phyloP scores from a whole-genome alignment of 2,113 vertebrate species.

The Lepus timidus region DNA sequence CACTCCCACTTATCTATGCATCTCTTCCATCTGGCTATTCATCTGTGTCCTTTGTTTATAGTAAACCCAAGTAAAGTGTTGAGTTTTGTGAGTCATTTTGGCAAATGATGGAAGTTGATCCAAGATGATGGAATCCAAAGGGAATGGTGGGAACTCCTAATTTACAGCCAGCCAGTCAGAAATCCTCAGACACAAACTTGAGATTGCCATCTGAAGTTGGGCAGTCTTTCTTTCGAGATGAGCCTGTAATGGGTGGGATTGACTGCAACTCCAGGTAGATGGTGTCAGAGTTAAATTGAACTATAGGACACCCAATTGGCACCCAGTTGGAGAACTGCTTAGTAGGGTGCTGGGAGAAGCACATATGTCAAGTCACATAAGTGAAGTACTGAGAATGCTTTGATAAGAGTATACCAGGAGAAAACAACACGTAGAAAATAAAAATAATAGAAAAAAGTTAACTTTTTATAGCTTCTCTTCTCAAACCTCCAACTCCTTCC shows the following conservation, averaged over 20 bases:
- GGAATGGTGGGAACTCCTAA: not conserved
- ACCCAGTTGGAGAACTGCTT: not conserved
- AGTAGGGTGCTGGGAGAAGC: too few relatives aligned
- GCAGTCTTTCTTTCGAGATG: not conserved
- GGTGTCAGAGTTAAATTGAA: not conserved
- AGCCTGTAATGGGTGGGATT: not conserved
- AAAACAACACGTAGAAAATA: not conserved
- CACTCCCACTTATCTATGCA: too few relatives aligned
- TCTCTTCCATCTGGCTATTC: not conserved
- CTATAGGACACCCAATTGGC: not conserved
- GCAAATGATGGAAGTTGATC: not conserved
- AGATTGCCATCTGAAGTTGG: not conserved
- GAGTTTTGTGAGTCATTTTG: not conserved
- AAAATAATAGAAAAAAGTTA: constrained; percentile 1
- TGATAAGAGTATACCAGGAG: not conserved
- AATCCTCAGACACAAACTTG: not conserved
- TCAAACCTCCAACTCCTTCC: not conserved
- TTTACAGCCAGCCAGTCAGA: not conserved
- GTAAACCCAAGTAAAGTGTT: not conserved
- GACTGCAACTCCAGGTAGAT: not conserved
- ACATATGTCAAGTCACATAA: too few relatives aligned
- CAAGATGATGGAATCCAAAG: not conserved
- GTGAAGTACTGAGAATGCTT: not conserved
- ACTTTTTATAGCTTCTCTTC: not conserved
- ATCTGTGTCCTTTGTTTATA: not conserved